Percentiles rank a stretch among this genome's conserved stretches.
phyloP scores from a whole-genome alignment of 2,888 invertebrate genomes.

The Cephus nigrinus region DNA sequence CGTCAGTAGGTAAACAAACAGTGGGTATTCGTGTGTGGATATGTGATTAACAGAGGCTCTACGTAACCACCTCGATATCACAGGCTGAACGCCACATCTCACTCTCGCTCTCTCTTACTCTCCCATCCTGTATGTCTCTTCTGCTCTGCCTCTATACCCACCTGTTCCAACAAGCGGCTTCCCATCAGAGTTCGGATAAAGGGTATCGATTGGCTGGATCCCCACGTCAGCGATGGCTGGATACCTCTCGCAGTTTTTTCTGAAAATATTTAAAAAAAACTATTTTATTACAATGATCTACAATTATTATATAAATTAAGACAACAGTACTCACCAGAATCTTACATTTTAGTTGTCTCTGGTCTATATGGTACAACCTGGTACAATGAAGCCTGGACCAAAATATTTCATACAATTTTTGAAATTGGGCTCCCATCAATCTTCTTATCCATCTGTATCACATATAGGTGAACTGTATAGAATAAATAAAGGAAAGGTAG shows the following conservation, averaged over 20 bases:
- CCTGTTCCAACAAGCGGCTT: neutral
- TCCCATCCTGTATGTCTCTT: neutral
- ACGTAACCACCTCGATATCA: constrained; percentile 51
- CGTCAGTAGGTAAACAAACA: constrained; percentile 55
- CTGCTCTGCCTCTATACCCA: neutral
- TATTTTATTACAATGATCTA: neutral
- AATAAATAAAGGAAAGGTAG: constrained; percentile 25
- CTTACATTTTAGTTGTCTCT: neutral
- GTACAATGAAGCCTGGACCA: neutral
- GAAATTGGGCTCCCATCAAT: neutral
- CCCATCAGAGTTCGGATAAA: constrained; percentile 28
- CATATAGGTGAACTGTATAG: neutral
- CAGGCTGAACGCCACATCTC: constrained; percentile 1
- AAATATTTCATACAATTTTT: neutral
- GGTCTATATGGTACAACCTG: neutral
- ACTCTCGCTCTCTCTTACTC: constrained; percentile 8
- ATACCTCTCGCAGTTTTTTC: neutral
- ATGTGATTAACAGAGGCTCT: constrained; percentile 59
- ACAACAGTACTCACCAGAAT: neutral
- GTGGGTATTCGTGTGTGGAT: constrained; percentile 50
- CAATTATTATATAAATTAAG: neutral
- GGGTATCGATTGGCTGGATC: constrained; percentile 51
- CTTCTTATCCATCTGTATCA: neutral
- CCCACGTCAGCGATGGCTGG: neutral
- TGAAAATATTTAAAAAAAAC: neutral